Evolutionary conservation across 2,888 invertebrate species (phyloP).

Genomic region (Syrista parreyssii): DNA sequence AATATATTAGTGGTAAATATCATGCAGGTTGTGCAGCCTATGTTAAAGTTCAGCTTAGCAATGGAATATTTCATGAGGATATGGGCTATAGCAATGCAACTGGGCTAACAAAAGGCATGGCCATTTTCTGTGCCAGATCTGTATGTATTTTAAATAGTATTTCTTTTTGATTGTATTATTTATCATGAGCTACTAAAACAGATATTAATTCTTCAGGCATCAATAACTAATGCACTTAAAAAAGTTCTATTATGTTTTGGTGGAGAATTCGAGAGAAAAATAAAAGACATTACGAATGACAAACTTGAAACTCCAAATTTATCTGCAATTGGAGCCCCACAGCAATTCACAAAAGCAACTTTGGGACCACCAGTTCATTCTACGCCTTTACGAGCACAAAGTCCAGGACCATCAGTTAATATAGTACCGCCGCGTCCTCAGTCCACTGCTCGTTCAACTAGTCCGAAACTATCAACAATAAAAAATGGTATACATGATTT

Average conservation of each 20-base stretch:
- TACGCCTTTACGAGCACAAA: not conserved
- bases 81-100: slow-evolving; percentile 43
- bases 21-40: slow-evolving; percentile 43
- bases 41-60: slow-evolving; percentile 39
- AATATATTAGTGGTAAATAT: slow-evolving; percentile 41
- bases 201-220: slow-evolving; percentile 30
- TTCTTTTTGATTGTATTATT: not conserved
- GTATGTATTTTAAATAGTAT: slow-evolving; percentile 22
- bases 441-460: too few species aligned
- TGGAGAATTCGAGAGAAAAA: slow-evolving; percentile 21
- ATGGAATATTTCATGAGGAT: slow-evolving; percentile 45
- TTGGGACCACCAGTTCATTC: not conserved
- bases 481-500: too few species aligned
- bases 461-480: too few species aligned
- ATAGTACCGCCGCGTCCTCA: too few species aligned
- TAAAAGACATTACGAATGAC: slow-evolving; percentile 16
- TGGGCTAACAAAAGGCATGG: slow-evolving; percentile 36
- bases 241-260: slow-evolving; percentile 43
- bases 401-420: not conserved
- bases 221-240: slow-evolving; percentile 40
- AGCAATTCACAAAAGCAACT: not conserved
- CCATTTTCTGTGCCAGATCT: slow-evolving; percentile 39
- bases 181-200: not conserved
- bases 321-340: not conserved
- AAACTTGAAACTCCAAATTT: not conserved